phyloP scores from a whole-genome alignment of 2,797 vertebrate species.

The Hylomyscus alleni region DNA sequence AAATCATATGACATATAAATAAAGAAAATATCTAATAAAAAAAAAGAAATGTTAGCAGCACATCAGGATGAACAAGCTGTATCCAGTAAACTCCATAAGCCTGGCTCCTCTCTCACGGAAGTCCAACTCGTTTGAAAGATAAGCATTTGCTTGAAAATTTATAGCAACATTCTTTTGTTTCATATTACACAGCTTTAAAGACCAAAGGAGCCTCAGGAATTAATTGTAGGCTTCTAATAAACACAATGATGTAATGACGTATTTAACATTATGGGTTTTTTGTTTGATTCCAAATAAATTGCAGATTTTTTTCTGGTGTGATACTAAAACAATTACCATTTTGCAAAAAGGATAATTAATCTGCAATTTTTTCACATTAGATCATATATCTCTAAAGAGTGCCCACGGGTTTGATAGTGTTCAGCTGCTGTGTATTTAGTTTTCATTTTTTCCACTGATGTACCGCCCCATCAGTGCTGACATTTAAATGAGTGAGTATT shows the following conservation, averaged over 20 bases:
- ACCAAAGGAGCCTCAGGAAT: constrained; percentile 87
- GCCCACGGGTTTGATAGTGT: constrained; percentile 90
- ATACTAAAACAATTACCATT: constrained; percentile 95
- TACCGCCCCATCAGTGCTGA: constrained; percentile 95
- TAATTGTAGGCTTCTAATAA: constrained; percentile 92
- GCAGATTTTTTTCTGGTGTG: constrained; percentile 91
- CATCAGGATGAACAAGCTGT: constrained; percentile 6
- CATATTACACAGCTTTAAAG: constrained; percentile 85
- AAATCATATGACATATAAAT: no score
- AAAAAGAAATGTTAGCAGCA: not conserved
- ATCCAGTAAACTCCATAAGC: constrained; percentile 56
- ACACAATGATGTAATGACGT: constrained; percentile 90
- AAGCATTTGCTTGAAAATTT: constrained; percentile 83
- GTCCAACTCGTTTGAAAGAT: constrained; percentile 76
- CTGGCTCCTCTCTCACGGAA: constrained; percentile 37
- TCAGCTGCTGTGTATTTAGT: constrained; percentile 92
- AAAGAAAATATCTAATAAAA: no score
- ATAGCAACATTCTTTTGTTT: constrained; percentile 87
- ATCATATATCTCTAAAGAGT: constrained; percentile 92
- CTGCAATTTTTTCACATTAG: constrained; percentile 95
- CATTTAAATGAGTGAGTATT: constrained; percentile 99
- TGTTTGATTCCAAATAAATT: constrained; percentile 94
- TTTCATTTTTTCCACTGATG: constrained; percentile 90
- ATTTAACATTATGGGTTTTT: constrained; percentile 88
- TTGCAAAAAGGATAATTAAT: constrained; percentile 95